Percentiles rank a stretch among this genome's conserved stretches.
Conservation (phyloP, 1,140 invertebrate genomes). For the Leptinotarsa undecemlineata region DNA sequence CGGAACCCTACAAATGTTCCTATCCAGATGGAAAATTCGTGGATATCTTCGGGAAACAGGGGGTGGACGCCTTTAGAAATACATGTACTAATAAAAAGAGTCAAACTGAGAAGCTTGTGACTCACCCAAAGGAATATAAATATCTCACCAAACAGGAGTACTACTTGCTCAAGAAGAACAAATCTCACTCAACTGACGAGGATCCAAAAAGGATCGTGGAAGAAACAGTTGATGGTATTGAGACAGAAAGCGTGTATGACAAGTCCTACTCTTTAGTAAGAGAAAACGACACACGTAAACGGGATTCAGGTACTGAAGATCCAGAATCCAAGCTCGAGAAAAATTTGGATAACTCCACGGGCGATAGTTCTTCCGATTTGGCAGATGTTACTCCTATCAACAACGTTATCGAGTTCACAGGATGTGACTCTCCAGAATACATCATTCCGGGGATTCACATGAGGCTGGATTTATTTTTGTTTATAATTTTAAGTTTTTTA, state of each 20-base stretch:
- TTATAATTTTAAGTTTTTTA: slow-evolving; percentile 3
- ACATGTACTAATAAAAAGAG: not conserved
- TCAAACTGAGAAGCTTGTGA: not conserved
- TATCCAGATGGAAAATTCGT: slow-evolving; percentile 24
- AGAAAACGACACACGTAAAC: not conserved
- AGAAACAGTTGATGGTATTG: not conserved
- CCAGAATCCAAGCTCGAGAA: not conserved
- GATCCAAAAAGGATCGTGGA: not conserved
- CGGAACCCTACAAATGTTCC: slow-evolving; percentile 40
- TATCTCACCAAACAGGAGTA: not conserved
- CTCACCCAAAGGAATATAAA: not conserved
- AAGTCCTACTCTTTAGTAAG: slow-evolving; percentile 11
- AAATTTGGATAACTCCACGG: not conserved
- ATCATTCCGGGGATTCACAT: not conserved
- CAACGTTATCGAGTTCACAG: too few relatives aligned
- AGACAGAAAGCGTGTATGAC: not conserved
- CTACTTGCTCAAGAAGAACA: not conserved
- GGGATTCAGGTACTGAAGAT: not conserved
- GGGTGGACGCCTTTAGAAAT: not conserved
- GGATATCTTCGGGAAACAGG: slow-evolving; percentile 35
- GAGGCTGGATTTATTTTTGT: not conserved
- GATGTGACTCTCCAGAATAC: not conserved
- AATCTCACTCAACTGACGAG: slow-evolving; percentile 14
- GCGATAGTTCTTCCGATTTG: not conserved
- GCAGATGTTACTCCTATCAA: not conserved